These are phyloP conservation scores for Stenodema calcarata DNA, from an alignment of 2,888 invertebrate species.

Conservation along the genomic window DNA sequence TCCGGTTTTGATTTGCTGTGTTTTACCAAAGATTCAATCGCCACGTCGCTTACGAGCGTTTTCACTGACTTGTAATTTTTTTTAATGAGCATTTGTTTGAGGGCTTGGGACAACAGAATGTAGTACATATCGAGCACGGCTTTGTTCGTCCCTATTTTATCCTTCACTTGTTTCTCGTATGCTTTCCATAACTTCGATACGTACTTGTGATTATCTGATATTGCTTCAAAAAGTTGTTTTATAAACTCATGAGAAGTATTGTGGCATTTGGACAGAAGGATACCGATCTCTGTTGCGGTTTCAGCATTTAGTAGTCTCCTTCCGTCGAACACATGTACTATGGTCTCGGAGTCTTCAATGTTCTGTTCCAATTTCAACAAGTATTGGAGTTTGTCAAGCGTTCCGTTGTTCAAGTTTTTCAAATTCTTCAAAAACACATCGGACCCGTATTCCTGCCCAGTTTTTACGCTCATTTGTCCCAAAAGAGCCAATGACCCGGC, in stretches of 20 bases:
- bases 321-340: conserved; percentile 19
- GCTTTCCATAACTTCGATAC: conserved; percentile 23
- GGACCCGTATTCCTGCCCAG: conserved; percentile 28
- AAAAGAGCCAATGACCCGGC: not conserved
- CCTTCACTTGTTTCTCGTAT: conserved; percentile 3
- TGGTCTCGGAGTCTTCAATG: conserved; percentile 12
- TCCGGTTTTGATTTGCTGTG: conserved; percentile 23
- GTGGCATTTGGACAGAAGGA: conserved; percentile 22
- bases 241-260: not conserved
- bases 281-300: conserved; percentile 33
- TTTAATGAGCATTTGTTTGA: not conserved
- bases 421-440: conserved; percentile 17
- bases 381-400: conserved; percentile 41
- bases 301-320: not conserved
- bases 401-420: conserved; percentile 9
- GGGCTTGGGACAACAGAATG: not conserved
- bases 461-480: not conserved
- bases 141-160: conserved; percentile 2
- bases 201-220: conserved; percentile 21
- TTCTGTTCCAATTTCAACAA: conserved; percentile 14
- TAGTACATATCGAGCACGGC: not conserved
- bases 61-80: conserved; percentile 1
- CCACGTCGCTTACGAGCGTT: not conserved
- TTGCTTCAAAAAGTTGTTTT: not conserved
- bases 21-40: not conserved